phyloP scores from a whole-genome alignment of 2,888 invertebrate species.

The Campoletis raptor region DNA sequence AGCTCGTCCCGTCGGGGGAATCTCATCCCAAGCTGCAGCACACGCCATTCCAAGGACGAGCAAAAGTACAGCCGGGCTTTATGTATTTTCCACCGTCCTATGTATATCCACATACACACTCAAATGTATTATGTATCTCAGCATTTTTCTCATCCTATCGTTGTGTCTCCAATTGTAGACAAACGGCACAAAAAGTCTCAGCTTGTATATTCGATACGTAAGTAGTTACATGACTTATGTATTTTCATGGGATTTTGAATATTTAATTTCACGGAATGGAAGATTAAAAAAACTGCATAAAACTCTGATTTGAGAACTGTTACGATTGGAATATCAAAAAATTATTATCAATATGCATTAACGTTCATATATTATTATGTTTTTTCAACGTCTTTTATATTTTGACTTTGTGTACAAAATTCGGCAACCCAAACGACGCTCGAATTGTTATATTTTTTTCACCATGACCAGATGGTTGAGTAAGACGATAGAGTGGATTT shows the following conservation, averaged over 20 bases:
- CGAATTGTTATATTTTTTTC: neutral
- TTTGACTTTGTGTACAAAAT: neutral
- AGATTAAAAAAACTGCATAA: neutral
- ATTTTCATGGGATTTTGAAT: neutral
- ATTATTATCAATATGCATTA: too few relatives aligned
- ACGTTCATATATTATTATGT: neutral
- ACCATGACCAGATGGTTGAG: neutral
- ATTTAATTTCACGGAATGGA: neutral
- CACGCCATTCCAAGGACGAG: constrained; percentile 41
- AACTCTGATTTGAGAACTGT: neutral
- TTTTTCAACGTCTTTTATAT: neutral
- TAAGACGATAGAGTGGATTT: neutral
- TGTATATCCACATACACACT: neutral
- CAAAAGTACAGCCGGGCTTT: constrained; percentile 43
- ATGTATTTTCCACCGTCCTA: constrained; percentile 44
- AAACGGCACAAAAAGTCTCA: neutral
- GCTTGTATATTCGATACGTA: neutral
- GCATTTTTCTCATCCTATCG: neutral
- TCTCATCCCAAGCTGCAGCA: constrained; percentile 63
- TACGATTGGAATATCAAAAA: too few relatives aligned
- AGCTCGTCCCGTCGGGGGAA: constrained; percentile 57
- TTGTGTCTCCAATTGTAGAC: neutral
- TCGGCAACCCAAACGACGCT: neutral
- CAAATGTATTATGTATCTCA: constrained; percentile 21
- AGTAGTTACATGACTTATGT: neutral